Base-by-base conservation (phyloP, 64 coral and sea anemone species). In the Montipora foliosa region DNA sequence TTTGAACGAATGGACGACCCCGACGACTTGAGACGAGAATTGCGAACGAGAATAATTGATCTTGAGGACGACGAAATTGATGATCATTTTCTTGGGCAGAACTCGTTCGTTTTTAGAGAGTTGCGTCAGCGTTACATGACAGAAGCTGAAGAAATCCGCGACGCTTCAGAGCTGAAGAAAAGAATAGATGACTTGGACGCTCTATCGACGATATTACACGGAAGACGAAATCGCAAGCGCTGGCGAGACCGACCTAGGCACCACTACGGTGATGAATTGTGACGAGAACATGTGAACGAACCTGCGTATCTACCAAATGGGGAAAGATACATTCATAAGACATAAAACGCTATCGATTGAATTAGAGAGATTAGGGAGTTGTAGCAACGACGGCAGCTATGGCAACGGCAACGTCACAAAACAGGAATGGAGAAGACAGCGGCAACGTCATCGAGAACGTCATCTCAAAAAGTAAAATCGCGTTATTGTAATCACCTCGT, bases 161-260 rank as follows among this genome's bases (percentile, higher is more conserved):
- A 92, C 78, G 47, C 78, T n/a, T 72, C 88, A 3, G 96, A 98
- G 67, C 47, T 98, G 72, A 83, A 82, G 21, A 91, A 95, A 37
- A 78, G 89, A 19, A 78, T 98, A 2, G 91, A 98, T 77, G 96
- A 98, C 71, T 45, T 98, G 15, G 78, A 98, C 17, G 93, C 93
- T 14, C 52, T 98, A 12, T 78, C 93, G 1, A 79, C 60, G 10
- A 95, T 98, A 79, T 95, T 95, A 71, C 44, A 60, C 8, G 9
- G 66, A 10, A 64, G 82, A 12, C 47, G 67, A 45, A 66, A 72
- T 48, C 64, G 9, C 8, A n/a, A 29, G 7, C 82, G 47, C 29
- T 16, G 59, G 14, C 62, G 81, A 67, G 61, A 66, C 17, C 81
- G 81, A 44, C 58, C 66, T 21, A 44, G 81, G 15, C 60, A 16